phyloP scores from a whole-genome alignment of 30 jellyfish, hydroid and myxozoan genomes.

The Hydractinia echinata region DNA sequence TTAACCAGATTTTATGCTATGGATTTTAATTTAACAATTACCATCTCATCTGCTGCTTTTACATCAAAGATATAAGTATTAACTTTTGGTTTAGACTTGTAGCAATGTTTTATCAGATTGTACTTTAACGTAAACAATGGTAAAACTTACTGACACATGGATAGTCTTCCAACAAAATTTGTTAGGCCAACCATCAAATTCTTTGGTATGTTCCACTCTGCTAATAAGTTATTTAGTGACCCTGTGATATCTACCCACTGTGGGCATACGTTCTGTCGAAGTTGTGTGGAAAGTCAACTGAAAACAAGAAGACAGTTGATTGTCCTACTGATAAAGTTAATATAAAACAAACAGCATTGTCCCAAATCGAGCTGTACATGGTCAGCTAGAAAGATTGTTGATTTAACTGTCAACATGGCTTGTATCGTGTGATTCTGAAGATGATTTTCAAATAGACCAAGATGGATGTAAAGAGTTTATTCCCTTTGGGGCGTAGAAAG shows the following conservation, averaged over 20 bases:
- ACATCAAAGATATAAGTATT: too few relatives aligned
- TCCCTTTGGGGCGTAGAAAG: constrained; percentile 50
- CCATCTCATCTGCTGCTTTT: too few relatives aligned
- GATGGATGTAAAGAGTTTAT: constrained; percentile 71
- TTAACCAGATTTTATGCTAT: too few relatives aligned
- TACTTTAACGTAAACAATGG: too few relatives aligned
- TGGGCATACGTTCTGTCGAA: constrained; percentile 83
- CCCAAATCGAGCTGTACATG: constrained; percentile 69
- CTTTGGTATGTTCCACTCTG: constrained; percentile 82
- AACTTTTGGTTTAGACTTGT: too few relatives aligned
- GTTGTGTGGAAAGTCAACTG: constrained; percentile 27
- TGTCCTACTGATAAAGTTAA: constrained; percentile 69
- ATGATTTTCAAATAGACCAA: constrained; percentile 63
- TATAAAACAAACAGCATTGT: constrained; percentile 44
- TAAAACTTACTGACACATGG: not conserved
- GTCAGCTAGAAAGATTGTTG: constrained; percentile 68
- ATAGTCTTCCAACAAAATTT: constrained; percentile 56
- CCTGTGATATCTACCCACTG: constrained; percentile 83
- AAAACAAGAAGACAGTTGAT: not conserved
- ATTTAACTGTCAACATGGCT: constrained; percentile 76
- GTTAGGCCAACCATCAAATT: constrained; percentile 74
- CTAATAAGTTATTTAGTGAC: constrained; percentile 45
- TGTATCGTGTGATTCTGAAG: constrained; percentile 71
- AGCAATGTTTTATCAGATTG: not conserved
- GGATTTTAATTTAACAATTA: too few relatives aligned